Conservation (phyloP, 2,797 vertebrate genomes). For the Poeciliopsis turneri region DNA sequence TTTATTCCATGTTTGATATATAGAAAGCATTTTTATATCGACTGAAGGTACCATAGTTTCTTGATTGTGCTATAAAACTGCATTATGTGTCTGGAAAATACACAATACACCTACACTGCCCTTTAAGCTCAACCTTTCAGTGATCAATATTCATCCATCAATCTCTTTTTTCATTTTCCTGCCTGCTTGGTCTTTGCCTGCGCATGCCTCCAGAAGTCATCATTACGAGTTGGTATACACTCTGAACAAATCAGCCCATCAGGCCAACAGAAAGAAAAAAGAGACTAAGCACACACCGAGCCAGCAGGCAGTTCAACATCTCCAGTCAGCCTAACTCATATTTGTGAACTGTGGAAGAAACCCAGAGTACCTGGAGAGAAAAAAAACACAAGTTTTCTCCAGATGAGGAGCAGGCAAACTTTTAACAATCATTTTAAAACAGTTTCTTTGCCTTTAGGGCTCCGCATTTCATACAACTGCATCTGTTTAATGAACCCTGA, state of each 20-base stretch:
- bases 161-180: background rate
- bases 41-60: no score
- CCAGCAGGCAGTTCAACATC: background rate
- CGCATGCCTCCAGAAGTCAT: background rate
- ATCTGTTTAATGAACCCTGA: background rate
- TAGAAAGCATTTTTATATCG: no score
- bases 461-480: background rate
- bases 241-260: background rate
- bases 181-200: background rate
- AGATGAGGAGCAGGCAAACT: background rate
- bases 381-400: background rate
- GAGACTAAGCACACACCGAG: background rate
- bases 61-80: no score
- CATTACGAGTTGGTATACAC: background rate
- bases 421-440: background rate
- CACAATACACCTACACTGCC: background rate
- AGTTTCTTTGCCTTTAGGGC: background rate
- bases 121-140: background rate
- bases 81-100: no score
- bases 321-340: background rate
- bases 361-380: background rate
- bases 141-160: background rate
- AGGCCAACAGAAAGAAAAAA: background rate
- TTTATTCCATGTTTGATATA: no score
- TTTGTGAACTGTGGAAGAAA: background rate